Evolutionary conservation across 1,140 invertebrate genomes (phyloP), one percentile per base, ranked within the genome.

Genomic region (Papilio polytes): DNA sequence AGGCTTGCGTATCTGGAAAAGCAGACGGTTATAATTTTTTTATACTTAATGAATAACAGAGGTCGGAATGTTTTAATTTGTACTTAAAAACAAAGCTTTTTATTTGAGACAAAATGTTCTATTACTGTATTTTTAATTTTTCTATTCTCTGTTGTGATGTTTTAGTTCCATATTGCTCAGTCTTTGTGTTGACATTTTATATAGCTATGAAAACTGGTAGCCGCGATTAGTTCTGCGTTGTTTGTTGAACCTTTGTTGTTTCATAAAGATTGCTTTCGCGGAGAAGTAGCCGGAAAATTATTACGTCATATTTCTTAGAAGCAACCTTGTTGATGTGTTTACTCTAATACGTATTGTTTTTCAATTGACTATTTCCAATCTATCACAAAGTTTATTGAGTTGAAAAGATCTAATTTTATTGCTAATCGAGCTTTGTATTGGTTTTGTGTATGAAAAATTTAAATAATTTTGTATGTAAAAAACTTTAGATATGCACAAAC

Each of bases 131-230:
- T 20, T 46, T 36, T 36, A 6, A 0, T 20, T 74, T 74, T 51
- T 51, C 36, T 46, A 63, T 78, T 78, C 76, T 22, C 56, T 63
- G n/a, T 63, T 78, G 76, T 78, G 18, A 44, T 66, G 22, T 66
- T 63, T 63, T 26, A 63, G 20, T 63, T 66, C 63, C 76, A 63
- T 63, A 63, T 78, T 78, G 26, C 44, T 73, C 31, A 20, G 36
- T 10, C 70, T 46, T 74, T 78, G 41, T 78, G 76, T 78, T 44
- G 76, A 63, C 76, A 78, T 31, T 78, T 78, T 56, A 63, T 78
- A 78, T 78, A 46, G 31, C 53, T 78, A 63, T 78, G 76, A 63
- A n/a, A 78, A 78, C 36, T 44, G 36, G 76, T 36, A 26, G 76
- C 18, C 53, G 31, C 63, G 76, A 63, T 78, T 78, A 59, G 15